These are phyloP conservation scores for Ornithoptera alexandrae DNA, from an alignment of 2,888 invertebrate species.

Conservation along the genomic window DNA sequence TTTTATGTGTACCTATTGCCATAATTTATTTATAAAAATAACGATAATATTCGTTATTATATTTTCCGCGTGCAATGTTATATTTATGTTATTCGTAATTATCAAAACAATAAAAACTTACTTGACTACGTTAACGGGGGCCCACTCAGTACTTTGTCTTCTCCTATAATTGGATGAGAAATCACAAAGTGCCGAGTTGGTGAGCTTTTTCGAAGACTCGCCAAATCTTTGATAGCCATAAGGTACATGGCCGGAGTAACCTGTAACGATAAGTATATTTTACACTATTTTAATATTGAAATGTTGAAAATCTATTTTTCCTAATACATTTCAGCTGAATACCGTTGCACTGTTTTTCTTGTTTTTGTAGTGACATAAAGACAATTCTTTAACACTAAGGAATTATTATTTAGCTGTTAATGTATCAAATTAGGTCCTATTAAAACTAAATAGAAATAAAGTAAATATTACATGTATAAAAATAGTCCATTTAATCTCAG, in stretches of 20 bases:
- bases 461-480: too few species aligned
- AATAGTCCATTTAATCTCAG: not conserved
- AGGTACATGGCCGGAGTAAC: conserved; percentile 84
- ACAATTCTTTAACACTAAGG: too few species aligned
- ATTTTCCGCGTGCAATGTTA: not conserved
- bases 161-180: conserved; percentile 87
- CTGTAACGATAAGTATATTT: conserved; percentile 50
- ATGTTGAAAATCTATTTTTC: not conserved
- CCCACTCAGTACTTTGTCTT: conserved; percentile 87
- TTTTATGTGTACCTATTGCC: not conserved
- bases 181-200: conserved; percentile 86
- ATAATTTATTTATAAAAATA: not conserved
- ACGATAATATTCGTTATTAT: not conserved
- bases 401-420: too few species aligned
- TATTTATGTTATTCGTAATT: conserved; percentile 6
- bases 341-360: too few species aligned
- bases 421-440: too few species aligned
- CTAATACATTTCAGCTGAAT: not conserved
- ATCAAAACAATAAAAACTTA: conserved; percentile 44
- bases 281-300: not conserved
- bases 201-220: conserved; percentile 82
- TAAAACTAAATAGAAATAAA: too few species aligned
- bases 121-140: conserved; percentile 82
- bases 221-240: conserved; percentile 84
- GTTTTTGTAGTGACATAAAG: too few species aligned